Conservation (phyloP, 2,797 vertebrate species). For the Brotogeris chrysoptera region DNA sequence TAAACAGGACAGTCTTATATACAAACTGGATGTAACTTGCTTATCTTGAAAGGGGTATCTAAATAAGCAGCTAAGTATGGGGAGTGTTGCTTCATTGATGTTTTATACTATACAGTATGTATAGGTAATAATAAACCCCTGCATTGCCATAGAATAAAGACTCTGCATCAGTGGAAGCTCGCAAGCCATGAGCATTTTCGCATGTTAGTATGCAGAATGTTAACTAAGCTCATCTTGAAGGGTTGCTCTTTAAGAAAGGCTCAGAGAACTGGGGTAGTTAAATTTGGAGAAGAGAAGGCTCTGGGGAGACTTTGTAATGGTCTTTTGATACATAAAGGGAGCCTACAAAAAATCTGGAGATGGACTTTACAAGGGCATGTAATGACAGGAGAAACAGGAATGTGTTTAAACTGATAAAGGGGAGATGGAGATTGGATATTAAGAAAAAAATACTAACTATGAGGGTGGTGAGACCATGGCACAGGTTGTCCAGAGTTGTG, state of each 20-base stretch:
- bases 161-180: fast-evolving
- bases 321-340: background rate
- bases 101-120: background rate
- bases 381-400: background rate
- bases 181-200: background rate
- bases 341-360: background rate
- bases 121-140: background rate
- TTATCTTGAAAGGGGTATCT: background rate
- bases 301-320: background rate
- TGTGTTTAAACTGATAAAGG: background rate
- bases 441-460: background rate
- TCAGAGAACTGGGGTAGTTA: background rate
- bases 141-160: background rate
- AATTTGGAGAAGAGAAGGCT: background rate
- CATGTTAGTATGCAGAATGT: background rate
- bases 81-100: background rate
- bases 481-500: background rate
- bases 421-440: background rate
- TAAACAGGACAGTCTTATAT: background rate
- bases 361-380: background rate
- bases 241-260: background rate
- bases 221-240: background rate
- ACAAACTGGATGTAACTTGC: background rate
- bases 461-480: background rate
- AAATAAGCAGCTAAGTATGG: background rate